phyloP scores from a whole-genome alignment of 2,888 invertebrate species.

The Macrophya annulata region DNA sequence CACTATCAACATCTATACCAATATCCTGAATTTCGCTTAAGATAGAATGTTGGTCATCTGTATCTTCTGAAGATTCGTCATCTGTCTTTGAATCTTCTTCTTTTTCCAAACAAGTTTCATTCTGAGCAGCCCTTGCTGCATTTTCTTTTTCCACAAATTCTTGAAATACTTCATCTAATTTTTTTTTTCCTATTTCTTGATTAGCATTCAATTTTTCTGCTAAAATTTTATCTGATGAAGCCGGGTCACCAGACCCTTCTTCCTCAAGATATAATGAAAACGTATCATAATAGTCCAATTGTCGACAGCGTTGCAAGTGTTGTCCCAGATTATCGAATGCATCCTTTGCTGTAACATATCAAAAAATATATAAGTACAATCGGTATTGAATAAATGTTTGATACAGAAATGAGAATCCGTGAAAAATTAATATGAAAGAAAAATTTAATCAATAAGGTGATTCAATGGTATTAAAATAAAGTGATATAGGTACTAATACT shows the following conservation, averaged over 20 bases:
- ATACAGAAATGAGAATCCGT: neutral
- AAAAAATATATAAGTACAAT: neutral
- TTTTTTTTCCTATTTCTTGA: constrained; percentile 67
- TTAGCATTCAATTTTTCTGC: constrained; percentile 67
- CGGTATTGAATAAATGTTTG: neutral
- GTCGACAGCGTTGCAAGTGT: constrained; percentile 68
- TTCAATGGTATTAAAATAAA: neutral
- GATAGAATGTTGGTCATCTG: neutral
- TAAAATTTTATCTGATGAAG: constrained; percentile 65
- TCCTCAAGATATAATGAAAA: constrained; percentile 68
- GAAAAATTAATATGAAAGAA: neutral
- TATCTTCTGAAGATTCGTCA: constrained; percentile 15
- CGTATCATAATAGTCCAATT: constrained; percentile 72
- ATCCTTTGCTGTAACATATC: constrained; percentile 66
- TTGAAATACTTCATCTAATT: constrained; percentile 69
- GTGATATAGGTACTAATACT: no score
- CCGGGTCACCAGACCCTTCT: constrained; percentile 71
- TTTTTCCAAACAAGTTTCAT: constrained; percentile 9
- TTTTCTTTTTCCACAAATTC: constrained; percentile 68
- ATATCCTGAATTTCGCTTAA: neutral
- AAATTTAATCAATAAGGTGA: neutral
- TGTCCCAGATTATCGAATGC: constrained; percentile 72
- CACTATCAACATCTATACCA: neutral
- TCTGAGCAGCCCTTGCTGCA: constrained; percentile 13
- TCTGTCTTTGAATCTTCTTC: neutral